Percentiles rank a stretch among this genome's conserved stretches.
These are phyloP conservation scores for Amphiprion ocellaris DNA, from an alignment of 2,113 vertebrate genomes.

Conservation along the genomic window DNA sequence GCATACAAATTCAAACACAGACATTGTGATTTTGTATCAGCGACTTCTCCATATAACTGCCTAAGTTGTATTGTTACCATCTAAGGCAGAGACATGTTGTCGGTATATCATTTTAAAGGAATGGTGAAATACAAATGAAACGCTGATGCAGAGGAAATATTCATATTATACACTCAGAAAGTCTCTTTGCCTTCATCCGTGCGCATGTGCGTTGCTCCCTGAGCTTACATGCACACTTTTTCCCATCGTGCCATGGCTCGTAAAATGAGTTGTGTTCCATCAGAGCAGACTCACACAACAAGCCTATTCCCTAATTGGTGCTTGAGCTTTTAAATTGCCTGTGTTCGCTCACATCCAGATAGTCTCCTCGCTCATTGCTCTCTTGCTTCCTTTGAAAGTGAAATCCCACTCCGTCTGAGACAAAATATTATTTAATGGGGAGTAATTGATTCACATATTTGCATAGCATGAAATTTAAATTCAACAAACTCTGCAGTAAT, in stretches of 20 bases:
- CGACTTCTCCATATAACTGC: background rate
- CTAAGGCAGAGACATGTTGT: background rate
- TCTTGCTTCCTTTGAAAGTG: conserved; percentile 1
- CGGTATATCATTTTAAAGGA: background rate
- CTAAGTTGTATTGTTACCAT: background rate
- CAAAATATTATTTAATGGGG: conserved; percentile 12
- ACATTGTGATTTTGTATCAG: background rate
- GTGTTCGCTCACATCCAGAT: conserved; percentile 36
- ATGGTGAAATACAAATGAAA: background rate
- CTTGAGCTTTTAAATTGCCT: conserved; percentile 71
- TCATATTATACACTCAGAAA: conserved; percentile 4
- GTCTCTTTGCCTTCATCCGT: background rate
- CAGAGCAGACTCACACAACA: conserved; percentile 58
- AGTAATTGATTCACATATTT: conserved; percentile 28
- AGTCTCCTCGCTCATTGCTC: conserved; percentile 6
- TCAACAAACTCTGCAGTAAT: background rate
- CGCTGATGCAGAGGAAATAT: background rate
- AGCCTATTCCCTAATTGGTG: conserved; percentile 72
- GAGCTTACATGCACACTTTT: conserved; percentile 14
- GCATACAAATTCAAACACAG: background rate
- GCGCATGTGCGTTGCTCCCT: background rate
- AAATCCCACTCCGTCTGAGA: conserved; percentile 4
- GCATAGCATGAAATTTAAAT: conserved; percentile 3
- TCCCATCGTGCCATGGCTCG: conserved; percentile 44
- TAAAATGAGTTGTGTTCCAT: conserved; percentile 69